Conservation (phyloP, 2,113 vertebrate genomes). For the Atractosteus spatula region DNA sequence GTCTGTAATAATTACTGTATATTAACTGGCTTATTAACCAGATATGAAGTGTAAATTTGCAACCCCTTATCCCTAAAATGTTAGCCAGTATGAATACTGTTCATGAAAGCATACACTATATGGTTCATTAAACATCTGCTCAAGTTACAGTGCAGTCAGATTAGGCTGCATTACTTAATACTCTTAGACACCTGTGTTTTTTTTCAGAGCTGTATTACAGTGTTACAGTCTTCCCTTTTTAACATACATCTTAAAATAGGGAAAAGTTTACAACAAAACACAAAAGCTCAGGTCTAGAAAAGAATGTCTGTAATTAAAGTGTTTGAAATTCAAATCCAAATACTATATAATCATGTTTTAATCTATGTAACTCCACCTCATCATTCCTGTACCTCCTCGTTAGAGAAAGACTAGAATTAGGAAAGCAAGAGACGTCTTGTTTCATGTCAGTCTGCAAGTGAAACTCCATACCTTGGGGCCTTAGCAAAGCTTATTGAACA, state of each 20-base stretch:
- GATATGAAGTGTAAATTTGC: no score
- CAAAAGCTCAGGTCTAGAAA: no score
- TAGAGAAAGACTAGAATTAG: conserved; percentile 4
- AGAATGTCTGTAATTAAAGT: background rate
- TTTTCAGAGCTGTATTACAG: conserved; percentile 31
- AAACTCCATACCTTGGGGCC: conserved; percentile 11
- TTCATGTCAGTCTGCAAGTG: conserved; percentile 18
- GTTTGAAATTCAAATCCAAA: background rate
- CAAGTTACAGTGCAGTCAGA: background rate
- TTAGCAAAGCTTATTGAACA: conserved; percentile 1
- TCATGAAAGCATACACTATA: no score
- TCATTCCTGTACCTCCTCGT: background rate
- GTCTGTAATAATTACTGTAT: no score
- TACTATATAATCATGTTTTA: no score
- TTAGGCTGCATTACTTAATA: no score
- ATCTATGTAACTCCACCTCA: background rate
- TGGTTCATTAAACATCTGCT: no score
- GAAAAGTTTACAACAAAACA: no score
- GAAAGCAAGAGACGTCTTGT: background rate
- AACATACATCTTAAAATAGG: no score
- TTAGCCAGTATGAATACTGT: no score
- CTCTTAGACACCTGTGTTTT: background rate
- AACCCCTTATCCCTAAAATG: no score
- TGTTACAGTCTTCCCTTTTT: background rate
- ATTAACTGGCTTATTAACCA: no score